Percentiles rank a stretch among this genome's conserved stretches.
These are phyloP conservation scores for Ivindomyrus marchei DNA, from an alignment of 2,113 vertebrate genomes.

Conservation along the genomic window DNA sequence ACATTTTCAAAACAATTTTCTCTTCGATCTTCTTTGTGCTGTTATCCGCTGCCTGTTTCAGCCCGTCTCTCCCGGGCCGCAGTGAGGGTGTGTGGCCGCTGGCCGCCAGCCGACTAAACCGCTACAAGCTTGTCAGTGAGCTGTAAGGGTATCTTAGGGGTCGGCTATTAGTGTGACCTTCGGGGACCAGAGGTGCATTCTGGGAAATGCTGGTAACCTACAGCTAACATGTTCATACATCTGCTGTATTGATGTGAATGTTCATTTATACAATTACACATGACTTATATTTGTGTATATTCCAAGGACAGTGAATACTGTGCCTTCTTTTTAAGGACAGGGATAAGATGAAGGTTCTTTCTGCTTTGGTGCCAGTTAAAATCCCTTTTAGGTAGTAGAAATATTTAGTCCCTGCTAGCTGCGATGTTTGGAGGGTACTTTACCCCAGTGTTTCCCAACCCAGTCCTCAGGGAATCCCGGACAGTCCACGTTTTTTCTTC, in stretches of 20 bases:
- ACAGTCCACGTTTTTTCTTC: too few species aligned
- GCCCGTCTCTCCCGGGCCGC: neutral
- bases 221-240: neutral
- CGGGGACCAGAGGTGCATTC: neutral
- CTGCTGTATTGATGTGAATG: neutral
- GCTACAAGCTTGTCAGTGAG: neutral
- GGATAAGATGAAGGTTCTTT: neutral
- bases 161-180: neutral
- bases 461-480: too few species aligned
- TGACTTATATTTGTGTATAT: neutral
- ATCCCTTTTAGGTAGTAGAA: neutral
- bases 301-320: neutral
- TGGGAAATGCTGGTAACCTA: neutral
- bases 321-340: neutral
- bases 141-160: neutral
- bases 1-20: neutral
- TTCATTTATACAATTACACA: neutral
- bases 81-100: neutral
- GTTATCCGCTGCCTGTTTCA: neutral
- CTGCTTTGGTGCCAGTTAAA: neutral
- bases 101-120: neutral
- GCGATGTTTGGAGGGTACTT: neutral
- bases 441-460: too few species aligned
- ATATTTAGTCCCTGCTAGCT: neutral
- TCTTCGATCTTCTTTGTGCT: neutral